Base-by-base conservation (phyloP, 2,888 invertebrate species). In the Epinotia demarniana region DNA sequence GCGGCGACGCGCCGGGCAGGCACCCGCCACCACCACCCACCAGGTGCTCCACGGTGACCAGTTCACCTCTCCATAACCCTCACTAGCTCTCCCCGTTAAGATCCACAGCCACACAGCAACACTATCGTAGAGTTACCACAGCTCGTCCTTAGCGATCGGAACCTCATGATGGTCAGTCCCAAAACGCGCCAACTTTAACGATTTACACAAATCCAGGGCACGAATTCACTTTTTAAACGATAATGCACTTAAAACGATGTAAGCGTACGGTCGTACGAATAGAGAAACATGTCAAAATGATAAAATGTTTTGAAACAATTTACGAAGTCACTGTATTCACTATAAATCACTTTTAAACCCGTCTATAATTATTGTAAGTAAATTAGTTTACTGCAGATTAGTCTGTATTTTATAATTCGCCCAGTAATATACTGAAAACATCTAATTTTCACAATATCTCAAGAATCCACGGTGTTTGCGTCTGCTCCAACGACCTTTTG, bases 11-110 rank as follows among this genome's bases (percentile, higher is more conserved):
- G 89, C 94, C 93, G 92, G 96, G 95, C 94, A 95, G 94, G 94
- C 95, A 92, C 91, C 95, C 94, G 93, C 96, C 93, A 91, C 96
- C 96, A 94, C 96, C 96, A 95, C 96, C 96, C 95, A 96, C 96
- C 95, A 96, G 95, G 94, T 96, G 96, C 96, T 96, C 96, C 96
- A 96, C 96, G 93, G 94, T 94, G 95, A 81, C 83, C 16, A 5
- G 75, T 86, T 91, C 85, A 92, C 88, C 89, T 89, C 80, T 86
- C 87, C 92, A 91, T 92, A 80, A 82, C 78, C 82, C 81, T 82
- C 82, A 81, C 80, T 75, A 81, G 77, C 80, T 78, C 79, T 33
- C 33, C 79, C 79, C 79, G 67, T 64, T 72, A 23, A 61, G 61
- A 63, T 49, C 12, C 46, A 33, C 69, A 77, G 55, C 90, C 90